phyloP scores from a whole-genome alignment of 2,113 vertebrate genomes.

The Zosterops lateralis region DNA sequence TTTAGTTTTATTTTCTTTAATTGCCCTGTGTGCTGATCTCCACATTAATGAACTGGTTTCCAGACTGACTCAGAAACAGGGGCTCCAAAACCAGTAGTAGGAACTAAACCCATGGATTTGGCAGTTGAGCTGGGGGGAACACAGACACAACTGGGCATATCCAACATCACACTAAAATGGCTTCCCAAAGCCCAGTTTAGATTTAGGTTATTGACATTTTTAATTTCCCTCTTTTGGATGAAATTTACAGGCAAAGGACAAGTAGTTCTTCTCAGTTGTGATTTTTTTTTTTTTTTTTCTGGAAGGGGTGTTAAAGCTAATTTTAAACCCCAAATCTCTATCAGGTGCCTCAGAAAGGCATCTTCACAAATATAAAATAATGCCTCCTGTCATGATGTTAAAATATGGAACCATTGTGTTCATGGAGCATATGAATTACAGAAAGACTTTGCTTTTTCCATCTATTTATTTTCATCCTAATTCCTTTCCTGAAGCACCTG shows the following conservation, averaged over 20 bases:
- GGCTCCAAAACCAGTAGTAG: background rate
- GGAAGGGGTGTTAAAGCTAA: background rate
- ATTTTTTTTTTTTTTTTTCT: background rate
- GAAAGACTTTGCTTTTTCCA: background rate
- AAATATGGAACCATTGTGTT: background rate
- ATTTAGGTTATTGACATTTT: background rate
- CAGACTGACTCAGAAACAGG: background rate
- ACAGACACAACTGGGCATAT: rapidly evolving
- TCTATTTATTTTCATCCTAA: background rate
- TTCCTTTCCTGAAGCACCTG: background rate
- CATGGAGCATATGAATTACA: background rate
- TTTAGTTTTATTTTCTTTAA: background rate
- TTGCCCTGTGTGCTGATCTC: background rate
- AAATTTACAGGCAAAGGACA: background rate
- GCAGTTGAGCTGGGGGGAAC: background rate
- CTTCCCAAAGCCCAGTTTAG: background rate
- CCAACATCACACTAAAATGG: background rate
- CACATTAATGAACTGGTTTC: background rate
- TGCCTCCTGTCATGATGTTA: background rate
- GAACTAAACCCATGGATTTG: background rate
- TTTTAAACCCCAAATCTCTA: background rate
- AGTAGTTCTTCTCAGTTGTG: background rate
- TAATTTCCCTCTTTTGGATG: background rate
- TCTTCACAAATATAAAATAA: background rate
- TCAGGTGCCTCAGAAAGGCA: background rate